A percentile compares a stretch with the other conserved stretches of the same genome.
Conservation (phyloP, 2,888 invertebrate genomes). For the Hypomecis atomaria region DNA sequence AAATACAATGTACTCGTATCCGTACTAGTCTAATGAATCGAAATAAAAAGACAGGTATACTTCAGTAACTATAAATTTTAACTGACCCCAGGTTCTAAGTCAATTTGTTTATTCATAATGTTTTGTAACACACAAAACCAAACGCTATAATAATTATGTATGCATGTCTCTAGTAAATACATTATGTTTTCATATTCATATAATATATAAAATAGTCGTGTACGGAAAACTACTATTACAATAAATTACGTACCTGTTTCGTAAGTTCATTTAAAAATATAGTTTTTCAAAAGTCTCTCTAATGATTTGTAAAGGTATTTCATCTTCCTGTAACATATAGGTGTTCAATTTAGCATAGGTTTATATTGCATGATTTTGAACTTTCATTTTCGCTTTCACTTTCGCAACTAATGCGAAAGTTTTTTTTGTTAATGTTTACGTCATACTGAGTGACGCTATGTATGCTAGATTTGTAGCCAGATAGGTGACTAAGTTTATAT, state of each 20-base stretch:
- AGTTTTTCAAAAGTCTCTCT: neutral
- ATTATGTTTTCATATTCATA: no score
- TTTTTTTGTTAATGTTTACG: conserved; percentile 47
- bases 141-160: no score
- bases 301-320: conserved; percentile 5
- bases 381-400: conserved; percentile 48
- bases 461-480: conserved; percentile 39
- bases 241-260: neutral
- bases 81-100: no score
- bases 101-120: no score
- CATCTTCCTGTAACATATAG: conserved; percentile 37
- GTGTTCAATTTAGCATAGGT: conserved; percentile 41
- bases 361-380: conserved; percentile 47
- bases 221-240: no score
- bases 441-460: conserved; percentile 44
- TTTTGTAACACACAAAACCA: no score
- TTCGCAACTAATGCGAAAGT: conserved; percentile 48
- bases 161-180: no score
- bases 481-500: conserved; percentile 28
- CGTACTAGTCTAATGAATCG: neutral
- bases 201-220: no score
- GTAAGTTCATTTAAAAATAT: neutral
- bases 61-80: no score
- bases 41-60: no score
- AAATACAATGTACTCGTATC: no score